Conservation (phyloP, 1,140 invertebrate genomes). For the Hylaeus anthracinus region DNA sequence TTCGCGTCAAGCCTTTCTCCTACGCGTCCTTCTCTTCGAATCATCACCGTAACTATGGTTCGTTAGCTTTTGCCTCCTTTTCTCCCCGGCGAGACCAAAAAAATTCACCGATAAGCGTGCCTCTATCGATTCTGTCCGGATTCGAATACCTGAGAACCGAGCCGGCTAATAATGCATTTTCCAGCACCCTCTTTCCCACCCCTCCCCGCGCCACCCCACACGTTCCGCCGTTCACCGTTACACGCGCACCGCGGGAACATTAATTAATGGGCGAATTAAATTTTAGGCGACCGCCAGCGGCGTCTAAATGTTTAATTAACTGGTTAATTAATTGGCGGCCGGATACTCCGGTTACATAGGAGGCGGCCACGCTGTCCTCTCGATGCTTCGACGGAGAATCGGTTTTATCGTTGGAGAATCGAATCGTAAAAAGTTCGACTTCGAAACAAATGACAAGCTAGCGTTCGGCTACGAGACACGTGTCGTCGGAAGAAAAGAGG, state of each 20-base stretch:
- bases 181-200: neutral
- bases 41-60: too few relatives aligned
- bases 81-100: slow-evolving; percentile 2
- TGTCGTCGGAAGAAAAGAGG: too few relatives aligned
- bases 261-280: slow-evolving; percentile 53
- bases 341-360: slow-evolving; percentile 31
- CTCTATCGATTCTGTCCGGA: slow-evolving; percentile 44
- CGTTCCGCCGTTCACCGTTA: neutral
- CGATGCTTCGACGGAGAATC: too few relatives aligned
- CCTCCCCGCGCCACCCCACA: neutral
- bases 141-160: slow-evolving; percentile 44
- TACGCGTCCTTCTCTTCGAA: too few relatives aligned
- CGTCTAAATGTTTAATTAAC: slow-evolving; percentile 55
- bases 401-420: too few relatives aligned
- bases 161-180: slow-evolving; percentile 46
- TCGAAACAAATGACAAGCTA: too few relatives aligned
- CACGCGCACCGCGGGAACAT: slow-evolving; percentile 34
- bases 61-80: neutral
- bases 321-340: slow-evolving; percentile 45
- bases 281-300: slow-evolving; percentile 49
- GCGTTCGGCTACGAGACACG: too few relatives aligned
- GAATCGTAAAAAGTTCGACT: too few relatives aligned
- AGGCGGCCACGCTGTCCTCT: neutral
- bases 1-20: neutral
- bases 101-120: slow-evolving; percentile 44